Base-by-base conservation (phyloP, 2,888 invertebrate genomes). In the Eristalis intricaria region DNA sequence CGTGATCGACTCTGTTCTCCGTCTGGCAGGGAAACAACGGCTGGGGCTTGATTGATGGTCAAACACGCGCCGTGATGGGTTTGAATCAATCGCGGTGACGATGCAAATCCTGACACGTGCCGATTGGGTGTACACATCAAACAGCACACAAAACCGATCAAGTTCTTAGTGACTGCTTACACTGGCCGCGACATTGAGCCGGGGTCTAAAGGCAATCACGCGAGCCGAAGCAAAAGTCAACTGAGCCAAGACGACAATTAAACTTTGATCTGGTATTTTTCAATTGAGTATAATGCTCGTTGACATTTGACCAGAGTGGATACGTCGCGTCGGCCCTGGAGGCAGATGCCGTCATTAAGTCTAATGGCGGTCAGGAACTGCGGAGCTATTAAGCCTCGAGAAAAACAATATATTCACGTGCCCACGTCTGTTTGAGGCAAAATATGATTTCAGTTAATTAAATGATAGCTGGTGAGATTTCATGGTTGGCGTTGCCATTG, bases 231-330 rank as follows among this genome's bases (percentile, higher is more conserved):
- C 86, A 83, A 83, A 86, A 75, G 70, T 83, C 86, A 83, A 68
- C 56, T 23, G 19, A 70, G 60, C 75, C 74, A 75, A 78, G 74
- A 13, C 32, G 63, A 32, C 71, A 83, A 86, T 86, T 86, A 75
- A 83, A 66, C 86, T 83, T 83, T 86, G 85, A 86, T 74, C 82
- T 78, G 70, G 56, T 66, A 86, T 40, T 76, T 75, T 38, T 75
- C 56, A 50, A 19, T 32, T 43, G 22, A 7, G 29, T 61, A 23
- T 73, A 35, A 66, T 68, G 60, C 66, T 75, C 38, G 70, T 79
- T 86, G 86, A 86, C 86, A 71, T 79, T 79, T 86, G 83, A 75
- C 83, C 66, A 23, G n/a, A 63, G 32, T 60, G 23, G 58, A 73
- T 73, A n/a, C n/a, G n/a, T n/a, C 81, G 11, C n/a, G 38, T 61